A percentile compares a stretch with the other conserved stretches of the same genome.
Evolutionary conservation across 1,140 invertebrate genomes (phyloP).

Genomic region (Drosophila gunungcola): DNA sequence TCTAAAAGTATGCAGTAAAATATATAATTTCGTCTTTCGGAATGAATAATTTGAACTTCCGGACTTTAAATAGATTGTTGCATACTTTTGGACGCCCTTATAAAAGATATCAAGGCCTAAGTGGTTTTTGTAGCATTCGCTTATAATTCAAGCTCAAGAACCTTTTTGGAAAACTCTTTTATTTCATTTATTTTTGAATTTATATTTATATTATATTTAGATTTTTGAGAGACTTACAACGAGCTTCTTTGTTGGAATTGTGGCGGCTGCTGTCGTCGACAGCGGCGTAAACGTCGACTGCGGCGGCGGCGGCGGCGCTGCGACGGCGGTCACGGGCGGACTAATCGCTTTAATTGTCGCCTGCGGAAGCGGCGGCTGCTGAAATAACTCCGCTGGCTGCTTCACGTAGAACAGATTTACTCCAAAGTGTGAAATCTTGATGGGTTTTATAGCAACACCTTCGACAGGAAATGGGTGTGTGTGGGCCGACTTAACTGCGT

Average conservation of each 20-base stretch:
- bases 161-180: too few relatives aligned
- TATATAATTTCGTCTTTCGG: background rate
- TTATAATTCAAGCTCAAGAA: too few relatives aligned
- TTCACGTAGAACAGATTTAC: conserved; percentile 85
- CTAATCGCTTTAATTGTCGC: conserved; percentile 84
- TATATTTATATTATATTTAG: too few relatives aligned
- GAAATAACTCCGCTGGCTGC: conserved; percentile 85
- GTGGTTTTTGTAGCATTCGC: background rate
- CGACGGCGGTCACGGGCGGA: conserved; percentile 71
- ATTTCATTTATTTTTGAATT: too few relatives aligned
- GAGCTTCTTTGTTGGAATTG: conserved; percentile 84
- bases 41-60: too few relatives aligned
- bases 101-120: background rate
- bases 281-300: conserved; percentile 72
- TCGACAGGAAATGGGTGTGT: conserved; percentile 69
- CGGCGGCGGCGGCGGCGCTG: conserved; percentile 61
- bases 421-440: conserved; percentile 85
- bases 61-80: background rate
- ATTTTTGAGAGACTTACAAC: conserved; percentile 71
- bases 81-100: background rate
- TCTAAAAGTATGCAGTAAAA: background rate
- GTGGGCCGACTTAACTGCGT: conserved; percentile 53
- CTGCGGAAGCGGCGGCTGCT: conserved; percentile 84
- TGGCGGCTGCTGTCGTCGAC: conserved; percentile 80
- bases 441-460: conserved; percentile 82